phyloP scores from a whole-genome alignment of 2,113 vertebrate genomes.

The Oreochromis spilurus region DNA sequence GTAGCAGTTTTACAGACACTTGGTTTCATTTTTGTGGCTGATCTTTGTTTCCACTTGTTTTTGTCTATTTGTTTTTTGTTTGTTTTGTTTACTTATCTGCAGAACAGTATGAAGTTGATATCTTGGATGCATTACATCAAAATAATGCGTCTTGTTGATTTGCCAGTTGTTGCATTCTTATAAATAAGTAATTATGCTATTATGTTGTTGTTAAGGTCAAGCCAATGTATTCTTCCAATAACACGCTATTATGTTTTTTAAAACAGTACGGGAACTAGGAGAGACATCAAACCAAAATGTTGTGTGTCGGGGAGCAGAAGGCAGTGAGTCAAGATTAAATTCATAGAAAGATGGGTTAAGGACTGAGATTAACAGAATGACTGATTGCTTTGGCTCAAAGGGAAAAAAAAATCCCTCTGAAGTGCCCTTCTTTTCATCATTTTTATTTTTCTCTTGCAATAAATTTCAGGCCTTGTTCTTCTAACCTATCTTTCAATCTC shows the following conservation, averaged over 20 bases:
- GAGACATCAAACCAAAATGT: background rate
- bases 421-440: slow-evolving; percentile 61
- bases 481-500: slow-evolving; percentile 21
- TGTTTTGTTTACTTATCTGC: background rate
- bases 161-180: background rate
- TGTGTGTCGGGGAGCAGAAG: background rate
- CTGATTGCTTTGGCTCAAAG: slow-evolving; percentile 43
- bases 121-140: background rate
- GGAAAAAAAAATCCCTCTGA: slow-evolving; percentile 8
- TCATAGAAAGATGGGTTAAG: slow-evolving; percentile 19
- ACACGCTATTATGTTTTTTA: background rate
- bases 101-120: background rate
- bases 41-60: background rate
- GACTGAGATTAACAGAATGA: slow-evolving; percentile 64
- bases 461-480: slow-evolving; percentile 31
- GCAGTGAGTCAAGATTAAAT: slow-evolving; percentile 30
- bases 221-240: background rate
- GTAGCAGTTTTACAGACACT: background rate
- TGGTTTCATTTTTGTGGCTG: background rate
- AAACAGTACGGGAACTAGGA: background rate
- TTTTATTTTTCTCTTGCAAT: slow-evolving; percentile 24
- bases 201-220: background rate
- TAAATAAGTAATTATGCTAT: background rate
- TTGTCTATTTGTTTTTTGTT: background rate
- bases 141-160: background rate